Conservation (phyloP, 2,113 vertebrate genomes). For the Orthonyx spaldingii region DNA sequence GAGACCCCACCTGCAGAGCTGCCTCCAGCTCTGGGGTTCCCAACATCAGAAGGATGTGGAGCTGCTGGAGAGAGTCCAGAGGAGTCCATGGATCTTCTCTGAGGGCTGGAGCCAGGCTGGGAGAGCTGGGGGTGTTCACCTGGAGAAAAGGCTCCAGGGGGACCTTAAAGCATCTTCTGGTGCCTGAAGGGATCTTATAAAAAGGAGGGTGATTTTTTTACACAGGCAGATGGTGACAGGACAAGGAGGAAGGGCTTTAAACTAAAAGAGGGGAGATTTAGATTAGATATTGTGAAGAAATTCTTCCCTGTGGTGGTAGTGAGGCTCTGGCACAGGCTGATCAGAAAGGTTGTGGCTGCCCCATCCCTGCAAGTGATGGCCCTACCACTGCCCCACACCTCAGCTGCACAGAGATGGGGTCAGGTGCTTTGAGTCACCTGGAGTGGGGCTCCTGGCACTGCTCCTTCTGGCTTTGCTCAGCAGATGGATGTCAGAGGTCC, state of each 20-base stretch:
- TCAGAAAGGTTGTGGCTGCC: not conserved
- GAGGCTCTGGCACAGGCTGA: not conserved
- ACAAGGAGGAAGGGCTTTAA: not conserved
- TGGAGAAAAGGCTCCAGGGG: not conserved
- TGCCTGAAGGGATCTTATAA: not conserved
- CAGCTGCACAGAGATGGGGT: not conserved
- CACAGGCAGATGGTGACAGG: not conserved
- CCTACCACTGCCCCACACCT: not conserved
- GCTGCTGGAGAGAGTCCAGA: not conserved
- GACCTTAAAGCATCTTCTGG: not conserved
- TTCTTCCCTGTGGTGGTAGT: not conserved
- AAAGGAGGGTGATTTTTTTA: not conserved
- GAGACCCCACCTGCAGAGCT: not conserved
- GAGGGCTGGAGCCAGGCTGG: not conserved
- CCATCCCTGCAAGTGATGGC: not conserved
- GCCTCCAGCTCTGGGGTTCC: not conserved
- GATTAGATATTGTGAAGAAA: not conserved
- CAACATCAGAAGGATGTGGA: not conserved
- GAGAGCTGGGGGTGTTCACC: not conserved
- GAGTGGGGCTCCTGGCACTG: not conserved
- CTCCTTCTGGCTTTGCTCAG: not conserved
- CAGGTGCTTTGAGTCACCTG: not conserved
- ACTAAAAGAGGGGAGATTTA: not conserved
- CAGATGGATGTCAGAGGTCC: not conserved
- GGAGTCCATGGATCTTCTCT: not conserved